Conservation (phyloP, 2,888 invertebrate species). For the Drosophila prolongata region DNA sequence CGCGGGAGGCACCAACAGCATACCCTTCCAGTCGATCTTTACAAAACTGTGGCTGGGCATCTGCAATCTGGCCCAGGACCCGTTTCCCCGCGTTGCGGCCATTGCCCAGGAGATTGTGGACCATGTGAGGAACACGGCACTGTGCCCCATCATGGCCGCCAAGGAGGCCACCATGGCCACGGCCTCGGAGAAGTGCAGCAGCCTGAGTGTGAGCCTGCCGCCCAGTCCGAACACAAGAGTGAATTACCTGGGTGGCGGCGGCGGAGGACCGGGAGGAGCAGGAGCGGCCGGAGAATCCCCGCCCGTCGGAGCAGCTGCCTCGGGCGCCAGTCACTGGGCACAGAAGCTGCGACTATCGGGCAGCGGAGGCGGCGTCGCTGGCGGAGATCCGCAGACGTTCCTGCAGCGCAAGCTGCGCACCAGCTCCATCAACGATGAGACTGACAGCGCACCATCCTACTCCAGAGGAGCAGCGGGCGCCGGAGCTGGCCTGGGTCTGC, state of each 20-base stretch:
- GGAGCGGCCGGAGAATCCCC: slow-evolving; percentile 13
- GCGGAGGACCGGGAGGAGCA: slow-evolving; percentile 49
- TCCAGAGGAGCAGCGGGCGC: slow-evolving; percentile 7
- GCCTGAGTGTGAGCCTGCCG: slow-evolving; percentile 86
- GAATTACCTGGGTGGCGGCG: slow-evolving; percentile 81
- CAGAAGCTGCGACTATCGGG: slow-evolving; percentile 59
- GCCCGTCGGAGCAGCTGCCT: slow-evolving; percentile 11
- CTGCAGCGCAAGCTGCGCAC: slow-evolving; percentile 81
- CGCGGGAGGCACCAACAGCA: slow-evolving; percentile 61
- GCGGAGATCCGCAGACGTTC: slow-evolving; percentile 59
- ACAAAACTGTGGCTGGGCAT: slow-evolving; percentile 95
- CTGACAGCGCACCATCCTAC: slow-evolving; percentile 68
- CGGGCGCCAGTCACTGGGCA: slow-evolving; percentile 52
- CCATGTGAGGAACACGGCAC: slow-evolving; percentile 89
- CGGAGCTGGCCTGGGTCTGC: slow-evolving; percentile 34
- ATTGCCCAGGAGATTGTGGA: slow-evolving; percentile 92
- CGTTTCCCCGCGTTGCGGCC: slow-evolving; percentile 92
- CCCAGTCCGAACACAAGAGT: slow-evolving; percentile 87
- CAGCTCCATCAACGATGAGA: slow-evolving; percentile 82
- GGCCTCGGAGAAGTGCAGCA: slow-evolving; percentile 79
- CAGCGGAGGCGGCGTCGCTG: slow-evolving; percentile 24
- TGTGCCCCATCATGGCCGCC: slow-evolving; percentile 81
- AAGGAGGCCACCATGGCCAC: slow-evolving; percentile 83
- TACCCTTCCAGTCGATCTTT: slow-evolving; percentile 89
- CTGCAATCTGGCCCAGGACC: slow-evolving; percentile 92